phyloP scores from a whole-genome alignment of 2,888 invertebrate species.

The Ichneumon xanthorius region DNA sequence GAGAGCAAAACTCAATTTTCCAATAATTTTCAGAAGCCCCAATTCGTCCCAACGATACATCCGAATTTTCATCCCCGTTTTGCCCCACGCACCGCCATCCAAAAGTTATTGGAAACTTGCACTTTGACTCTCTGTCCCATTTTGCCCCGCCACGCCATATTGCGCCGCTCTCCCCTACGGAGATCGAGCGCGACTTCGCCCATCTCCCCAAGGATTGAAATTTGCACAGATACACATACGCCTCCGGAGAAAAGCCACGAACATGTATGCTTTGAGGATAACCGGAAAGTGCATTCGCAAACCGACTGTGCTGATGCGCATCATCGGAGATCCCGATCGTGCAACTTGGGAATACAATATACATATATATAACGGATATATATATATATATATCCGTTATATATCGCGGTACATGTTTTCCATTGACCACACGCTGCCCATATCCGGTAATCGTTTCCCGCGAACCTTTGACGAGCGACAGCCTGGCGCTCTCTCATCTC shows the following conservation, averaged over 20 bases:
- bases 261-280: constrained; percentile 22
- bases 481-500: constrained; percentile 15
- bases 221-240: constrained; percentile 44
- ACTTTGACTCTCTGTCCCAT: neutral
- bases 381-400: constrained; percentile 8
- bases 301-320: constrained; percentile 54
- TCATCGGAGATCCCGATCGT: constrained; percentile 58
- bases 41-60: too few relatives aligned
- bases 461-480: constrained; percentile 54
- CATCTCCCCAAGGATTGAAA: constrained; percentile 40
- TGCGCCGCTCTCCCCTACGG: too few relatives aligned
- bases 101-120: too few relatives aligned
- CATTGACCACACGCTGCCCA: constrained; percentile 57
- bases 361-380: neutral
- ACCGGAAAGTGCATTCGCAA: constrained; percentile 45
- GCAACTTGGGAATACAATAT: constrained; percentile 10
- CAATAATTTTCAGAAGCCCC: too few relatives aligned
- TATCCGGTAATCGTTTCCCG: constrained; percentile 55
- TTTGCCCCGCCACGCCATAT: too few relatives aligned
- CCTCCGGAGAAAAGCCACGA: constrained; percentile 34
- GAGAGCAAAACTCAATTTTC: too few relatives aligned
- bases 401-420: constrained; percentile 12
- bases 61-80: too few relatives aligned
- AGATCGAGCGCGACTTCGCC: neutral
- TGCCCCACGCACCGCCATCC: too few relatives aligned